Percentiles rank a stretch among this genome's conserved stretches.
phyloP scores from a whole-genome alignment of 2,888 invertebrate genomes.

The Colletes collaris region DNA sequence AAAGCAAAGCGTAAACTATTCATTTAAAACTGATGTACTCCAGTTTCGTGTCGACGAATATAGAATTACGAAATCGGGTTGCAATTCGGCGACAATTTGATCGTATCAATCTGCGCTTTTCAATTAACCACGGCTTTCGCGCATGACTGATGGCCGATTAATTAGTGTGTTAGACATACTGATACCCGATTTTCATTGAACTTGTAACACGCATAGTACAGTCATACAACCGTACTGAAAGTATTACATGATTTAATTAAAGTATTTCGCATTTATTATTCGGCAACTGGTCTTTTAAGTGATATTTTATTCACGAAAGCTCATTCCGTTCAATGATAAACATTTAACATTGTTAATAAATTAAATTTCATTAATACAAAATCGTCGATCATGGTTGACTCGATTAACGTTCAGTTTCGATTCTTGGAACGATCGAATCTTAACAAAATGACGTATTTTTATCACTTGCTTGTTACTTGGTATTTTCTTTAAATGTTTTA shows the following conservation, averaged over 20 bases:
- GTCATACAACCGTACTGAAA: neutral
- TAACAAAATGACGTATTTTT: too few species aligned
- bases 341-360: neutral
- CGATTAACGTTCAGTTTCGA: too few species aligned
- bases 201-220: too few species aligned
- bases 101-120: constrained; percentile 3
- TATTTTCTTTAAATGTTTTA: too few species aligned
- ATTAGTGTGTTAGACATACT: neutral
- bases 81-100: constrained; percentile 34
- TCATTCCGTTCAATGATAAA: neutral
- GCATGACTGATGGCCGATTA: neutral
- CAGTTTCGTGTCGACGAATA: constrained; percentile 1
- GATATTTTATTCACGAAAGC: neutral
- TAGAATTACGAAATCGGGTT: constrained; percentile 8
- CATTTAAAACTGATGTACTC: constrained; percentile 46
- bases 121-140: neutral
- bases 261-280: neutral
- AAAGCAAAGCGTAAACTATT: constrained; percentile 41
- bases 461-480: too few species aligned
- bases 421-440: neutral
- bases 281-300: neutral
- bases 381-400: neutral
- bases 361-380: neutral
- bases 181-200: neutral
- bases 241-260: too few species aligned